Conservation (phyloP, 2,113 vertebrate genomes). For the Atrichornis clamosus region DNA sequence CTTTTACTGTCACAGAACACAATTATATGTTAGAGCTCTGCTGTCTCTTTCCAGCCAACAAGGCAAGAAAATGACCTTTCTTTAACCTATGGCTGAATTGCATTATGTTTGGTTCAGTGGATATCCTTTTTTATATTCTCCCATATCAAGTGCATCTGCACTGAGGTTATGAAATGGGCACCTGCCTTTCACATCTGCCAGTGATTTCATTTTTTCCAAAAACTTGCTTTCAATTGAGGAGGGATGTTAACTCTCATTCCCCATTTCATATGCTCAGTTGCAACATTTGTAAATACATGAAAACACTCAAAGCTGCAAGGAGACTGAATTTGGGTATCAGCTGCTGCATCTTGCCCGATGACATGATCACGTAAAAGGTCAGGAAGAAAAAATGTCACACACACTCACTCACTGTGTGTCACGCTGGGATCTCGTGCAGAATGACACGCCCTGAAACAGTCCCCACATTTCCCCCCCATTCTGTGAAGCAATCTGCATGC, state of each 20-base stretch:
- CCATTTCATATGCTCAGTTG: background rate
- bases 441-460: background rate
- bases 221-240: background rate
- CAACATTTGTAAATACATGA: background rate
- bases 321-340: background rate
- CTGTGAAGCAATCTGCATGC: background rate
- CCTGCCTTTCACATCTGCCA: background rate
- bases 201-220: background rate
- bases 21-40: constrained; percentile 15
- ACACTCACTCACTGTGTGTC: fast-evolving
- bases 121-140: background rate
- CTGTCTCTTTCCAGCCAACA: constrained; percentile 33
- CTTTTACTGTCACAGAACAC: constrained; percentile 37
- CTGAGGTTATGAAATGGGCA: background rate
- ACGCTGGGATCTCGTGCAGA: background rate
- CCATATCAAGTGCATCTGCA: background rate
- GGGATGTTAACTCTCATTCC: background rate
- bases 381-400: background rate
- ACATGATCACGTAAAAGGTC: background rate
- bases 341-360: background rate
- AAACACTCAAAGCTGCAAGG: background rate
- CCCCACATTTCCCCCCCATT: background rate
- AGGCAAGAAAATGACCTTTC: constrained; percentile 51
- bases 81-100: constrained; percentile 37
- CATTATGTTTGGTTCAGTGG: constrained; percentile 12